Percentiles rank a stretch among this genome's conserved stretches.
These are phyloP conservation scores for Philhelius pedissequus DNA, from an alignment of 2,888 invertebrate genomes.

Conservation along the genomic window DNA sequence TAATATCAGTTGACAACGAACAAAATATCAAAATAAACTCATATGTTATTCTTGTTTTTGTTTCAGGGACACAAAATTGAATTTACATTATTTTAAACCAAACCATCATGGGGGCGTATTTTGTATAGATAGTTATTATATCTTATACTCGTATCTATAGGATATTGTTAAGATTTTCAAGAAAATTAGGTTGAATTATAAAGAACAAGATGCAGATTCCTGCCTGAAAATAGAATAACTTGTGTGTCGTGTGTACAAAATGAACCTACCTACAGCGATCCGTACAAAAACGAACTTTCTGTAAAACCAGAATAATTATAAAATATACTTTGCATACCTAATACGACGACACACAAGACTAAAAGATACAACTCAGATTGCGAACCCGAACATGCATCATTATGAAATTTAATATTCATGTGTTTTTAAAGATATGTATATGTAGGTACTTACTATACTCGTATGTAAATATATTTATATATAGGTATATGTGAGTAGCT, in stretches of 20 bases:
- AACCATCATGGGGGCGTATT: neutral
- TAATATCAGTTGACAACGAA: neutral
- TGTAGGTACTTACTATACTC: too few species aligned
- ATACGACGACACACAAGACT: conserved; percentile 9
- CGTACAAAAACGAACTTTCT: conserved; percentile 1
- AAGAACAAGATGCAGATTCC: conserved; percentile 52
- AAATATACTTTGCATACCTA: conserved; percentile 32
- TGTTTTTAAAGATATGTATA: conserved; percentile 28
- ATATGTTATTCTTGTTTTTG: conserved; percentile 1
- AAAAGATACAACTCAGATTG: conserved; percentile 26
- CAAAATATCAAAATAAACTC: neutral
- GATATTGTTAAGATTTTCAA: neutral
- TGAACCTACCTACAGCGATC: neutral
- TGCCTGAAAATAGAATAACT: conserved; percentile 40
- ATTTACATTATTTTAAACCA: neutral
- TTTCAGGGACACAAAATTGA: neutral
- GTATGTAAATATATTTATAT: too few species aligned
- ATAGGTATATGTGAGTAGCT: too few species aligned
- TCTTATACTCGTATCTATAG: neutral
- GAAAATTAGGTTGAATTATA: neutral
- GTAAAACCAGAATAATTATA: conserved; percentile 19
- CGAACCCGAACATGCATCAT: conserved; percentile 35
- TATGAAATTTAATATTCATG: conserved; percentile 45
- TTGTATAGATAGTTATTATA: neutral
- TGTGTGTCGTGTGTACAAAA: neutral